Base-by-base conservation (phyloP, 2,797 vertebrate genomes). In the Rhynchonycteris naso region DNA sequence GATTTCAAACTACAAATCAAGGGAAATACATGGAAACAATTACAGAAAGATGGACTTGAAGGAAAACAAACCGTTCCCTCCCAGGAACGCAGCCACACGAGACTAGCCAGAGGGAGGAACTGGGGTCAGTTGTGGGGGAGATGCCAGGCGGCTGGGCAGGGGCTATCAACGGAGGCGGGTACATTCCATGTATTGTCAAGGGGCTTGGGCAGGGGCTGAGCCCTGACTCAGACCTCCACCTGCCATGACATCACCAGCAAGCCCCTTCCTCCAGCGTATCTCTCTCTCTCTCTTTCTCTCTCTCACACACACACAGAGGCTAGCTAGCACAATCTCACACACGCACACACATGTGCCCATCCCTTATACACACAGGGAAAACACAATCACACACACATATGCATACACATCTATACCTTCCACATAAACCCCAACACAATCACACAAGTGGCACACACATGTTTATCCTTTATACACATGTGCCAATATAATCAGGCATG, bases 1-100 rank as follows among this genome's bases (percentile, higher is more conserved):
- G 54, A 19, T 33, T 65, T 56, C 82, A 71, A 80, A 19, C 76
- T 28, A 3, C 71, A 56, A 54, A 63, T 30, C 24, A 1, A 71
- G 50, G 24, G 66, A 76, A 71, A 65, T 71, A 13, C 61, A 33
- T 66, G 89, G 89, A 92, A 92, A 63, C 89, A 75, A 75, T 81
- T 81, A 59, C 0, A 28, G 66, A 69, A 80, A 83, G 91, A 43
- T 13, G 74, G 79, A 43, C 88, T 50, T 11, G 35, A 84, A 80
- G 78, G 66, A 80, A 91, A 75, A 88, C 72, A 74, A 75, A 56
- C 61, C 0, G 0, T 54, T 66, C 82, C 56, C 30, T 91, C 71
- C 0, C 16, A 54, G 50, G 54, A 78, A 38, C 6, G 0, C 30
- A 30, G 74, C 56, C 74, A 11, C 6, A 0, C 16, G 35, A n/a